A percentile compares a stretch with the other conserved stretches of the same genome.
Conservation (phyloP, 2,888 invertebrate genomes). For the Athripsodes cinereus region DNA sequence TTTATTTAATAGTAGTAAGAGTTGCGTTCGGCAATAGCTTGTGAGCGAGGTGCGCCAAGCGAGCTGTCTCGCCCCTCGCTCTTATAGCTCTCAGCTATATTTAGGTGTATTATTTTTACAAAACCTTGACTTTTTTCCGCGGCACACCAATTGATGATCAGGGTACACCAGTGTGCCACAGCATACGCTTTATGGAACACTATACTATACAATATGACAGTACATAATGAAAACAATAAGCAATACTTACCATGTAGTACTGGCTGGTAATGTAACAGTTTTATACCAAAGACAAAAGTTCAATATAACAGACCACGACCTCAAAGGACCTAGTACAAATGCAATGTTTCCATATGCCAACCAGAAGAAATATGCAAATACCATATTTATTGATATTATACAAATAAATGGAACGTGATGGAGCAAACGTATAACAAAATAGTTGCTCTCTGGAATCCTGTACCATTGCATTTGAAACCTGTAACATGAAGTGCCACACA, state of each 20-base stretch:
- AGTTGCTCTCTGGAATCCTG: constrained; percentile 31
- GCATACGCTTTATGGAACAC: too few relatives aligned
- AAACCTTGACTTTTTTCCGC: too few relatives aligned
- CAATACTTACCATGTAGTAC: constrained; percentile 53
- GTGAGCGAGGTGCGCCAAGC: too few relatives aligned
- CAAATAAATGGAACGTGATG: constrained; percentile 50
- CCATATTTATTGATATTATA: constrained; percentile 53
- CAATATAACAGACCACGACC: constrained; percentile 72
- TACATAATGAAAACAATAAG: neutral
- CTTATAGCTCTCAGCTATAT: too few relatives aligned
- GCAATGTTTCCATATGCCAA: constrained; percentile 74
- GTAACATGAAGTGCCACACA: too few relatives aligned
- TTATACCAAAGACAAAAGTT: constrained; percentile 63
- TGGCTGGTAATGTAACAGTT: constrained; percentile 53
- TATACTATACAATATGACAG: too few relatives aligned
- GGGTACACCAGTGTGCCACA: too few relatives aligned
- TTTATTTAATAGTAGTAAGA: too few relatives aligned
- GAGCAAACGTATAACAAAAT: constrained; percentile 29
- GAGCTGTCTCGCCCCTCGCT: too few relatives aligned
- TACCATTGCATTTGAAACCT: constrained; percentile 33
- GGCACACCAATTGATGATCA: too few relatives aligned
- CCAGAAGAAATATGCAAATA: constrained; percentile 73
- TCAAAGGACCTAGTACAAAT: constrained; percentile 67
- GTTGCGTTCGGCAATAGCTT: too few relatives aligned
- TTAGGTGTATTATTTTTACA: too few relatives aligned